Percentiles rank a stretch among this genome's conserved stretches.
phyloP scores from a whole-genome alignment of 2,113 vertebrate genomes.

The Dipodomys ordii region DNA sequence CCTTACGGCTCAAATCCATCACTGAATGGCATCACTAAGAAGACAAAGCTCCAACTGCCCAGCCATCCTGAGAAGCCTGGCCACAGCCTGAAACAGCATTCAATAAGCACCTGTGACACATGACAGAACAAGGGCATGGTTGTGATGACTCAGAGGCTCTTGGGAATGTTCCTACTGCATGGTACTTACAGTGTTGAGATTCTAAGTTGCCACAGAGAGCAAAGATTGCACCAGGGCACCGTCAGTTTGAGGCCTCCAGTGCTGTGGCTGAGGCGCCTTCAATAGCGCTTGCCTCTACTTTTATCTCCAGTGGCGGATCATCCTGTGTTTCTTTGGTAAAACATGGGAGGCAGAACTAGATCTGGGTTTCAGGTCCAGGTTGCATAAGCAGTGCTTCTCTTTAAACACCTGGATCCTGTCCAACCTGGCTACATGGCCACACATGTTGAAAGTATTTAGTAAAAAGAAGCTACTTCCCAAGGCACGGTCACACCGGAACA shows the following conservation, averaged over 20 bases:
- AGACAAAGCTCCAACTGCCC: background rate
- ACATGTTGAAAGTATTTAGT: background rate
- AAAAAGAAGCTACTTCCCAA: background rate
- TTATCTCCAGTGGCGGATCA: background rate
- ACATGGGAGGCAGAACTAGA: background rate
- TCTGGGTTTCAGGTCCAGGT: background rate
- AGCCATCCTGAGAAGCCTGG: accelerated
- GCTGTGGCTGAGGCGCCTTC: background rate
- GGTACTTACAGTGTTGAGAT: too few species aligned
- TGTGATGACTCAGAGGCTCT: accelerated
- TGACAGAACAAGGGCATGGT: accelerated
- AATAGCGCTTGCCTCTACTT: background rate
- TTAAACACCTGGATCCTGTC: background rate
- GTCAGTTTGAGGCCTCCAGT: background rate
- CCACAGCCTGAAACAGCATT: background rate
- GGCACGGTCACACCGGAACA: too few species aligned
- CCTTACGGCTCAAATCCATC: accelerated
- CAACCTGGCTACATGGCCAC: background rate
- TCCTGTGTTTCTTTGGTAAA: background rate
- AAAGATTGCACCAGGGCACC: accelerated
- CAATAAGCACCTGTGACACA: accelerated
- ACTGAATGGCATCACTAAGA: background rate
- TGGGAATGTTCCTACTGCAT: accelerated
- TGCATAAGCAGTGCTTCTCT: background rate
- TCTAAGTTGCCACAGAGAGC: background rate